Percentiles rank a stretch among this genome's conserved stretches.
phyloP scores from a whole-genome alignment of 2,797 vertebrate species.

The Rallus crepitans region DNA sequence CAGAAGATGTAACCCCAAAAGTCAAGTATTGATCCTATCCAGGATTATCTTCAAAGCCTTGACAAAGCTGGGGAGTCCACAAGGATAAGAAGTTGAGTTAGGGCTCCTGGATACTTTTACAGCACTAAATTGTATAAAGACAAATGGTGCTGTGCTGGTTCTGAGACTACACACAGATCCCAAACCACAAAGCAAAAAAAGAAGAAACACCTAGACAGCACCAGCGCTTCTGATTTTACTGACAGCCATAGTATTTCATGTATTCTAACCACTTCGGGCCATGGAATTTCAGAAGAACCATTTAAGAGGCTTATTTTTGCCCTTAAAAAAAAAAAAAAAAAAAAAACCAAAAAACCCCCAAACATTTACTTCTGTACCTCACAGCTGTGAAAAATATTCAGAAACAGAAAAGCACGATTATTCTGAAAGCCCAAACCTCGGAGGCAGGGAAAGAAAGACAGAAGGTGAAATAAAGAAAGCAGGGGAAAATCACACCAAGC shows the following conservation, averaged over 20 bases:
- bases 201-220: neutral
- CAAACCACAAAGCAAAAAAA: neutral
- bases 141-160: neutral
- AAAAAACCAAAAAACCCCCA: no score
- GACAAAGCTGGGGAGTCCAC: neutral
- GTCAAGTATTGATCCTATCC: neutral
- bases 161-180: neutral
- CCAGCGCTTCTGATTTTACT: neutral
- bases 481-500: accelerated
- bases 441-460: neutral
- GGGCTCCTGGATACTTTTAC: neutral
- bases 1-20: neutral
- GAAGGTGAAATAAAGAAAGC: neutral
- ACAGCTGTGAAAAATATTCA: neutral
- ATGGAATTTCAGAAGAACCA: neutral
- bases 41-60: neutral
- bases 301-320: neutral
- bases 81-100: neutral
- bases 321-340: no score
- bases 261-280: neutral
- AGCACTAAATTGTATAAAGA: neutral
- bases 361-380: neutral
- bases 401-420: neutral
- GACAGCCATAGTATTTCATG: neutral
- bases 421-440: neutral